Conservation (phyloP, 1,140 invertebrate species). For the Drosophila nikananu region DNA sequence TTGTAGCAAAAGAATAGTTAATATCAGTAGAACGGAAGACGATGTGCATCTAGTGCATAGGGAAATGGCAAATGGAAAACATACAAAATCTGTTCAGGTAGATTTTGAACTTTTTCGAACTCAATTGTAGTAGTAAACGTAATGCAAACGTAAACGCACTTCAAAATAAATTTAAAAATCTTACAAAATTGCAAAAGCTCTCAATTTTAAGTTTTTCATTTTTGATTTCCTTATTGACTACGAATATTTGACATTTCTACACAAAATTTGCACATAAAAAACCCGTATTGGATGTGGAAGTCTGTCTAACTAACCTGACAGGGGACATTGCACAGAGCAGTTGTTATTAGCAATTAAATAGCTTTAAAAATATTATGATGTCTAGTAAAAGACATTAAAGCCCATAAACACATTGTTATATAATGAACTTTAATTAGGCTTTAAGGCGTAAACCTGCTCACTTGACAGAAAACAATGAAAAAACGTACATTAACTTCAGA, state of each 20-base stretch:
- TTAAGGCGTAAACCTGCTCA: background rate
- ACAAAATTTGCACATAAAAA: slow-evolving; percentile 45
- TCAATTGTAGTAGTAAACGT: slow-evolving; percentile 58
- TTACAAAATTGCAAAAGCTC: slow-evolving; percentile 47
- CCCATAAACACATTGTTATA: background rate
- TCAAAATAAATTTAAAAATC: slow-evolving; percentile 50
- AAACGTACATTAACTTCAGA: background rate
- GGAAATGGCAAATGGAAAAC: slow-evolving; percentile 88
- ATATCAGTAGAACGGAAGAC: slow-evolving; percentile 91
- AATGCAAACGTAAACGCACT: slow-evolving; percentile 50
- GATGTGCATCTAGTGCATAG: slow-evolving; percentile 89
- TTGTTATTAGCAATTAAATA: slow-evolving; percentile 9
- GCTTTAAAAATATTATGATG: background rate
- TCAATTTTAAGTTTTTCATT: slow-evolving; percentile 69
- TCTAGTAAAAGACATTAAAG: background rate
- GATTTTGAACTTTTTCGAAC: slow-evolving; percentile 80
- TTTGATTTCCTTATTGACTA: slow-evolving; percentile 62
- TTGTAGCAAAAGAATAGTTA: slow-evolving; percentile 90
- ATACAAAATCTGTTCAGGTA: slow-evolving; percentile 90
- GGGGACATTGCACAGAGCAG: slow-evolving; percentile 13
- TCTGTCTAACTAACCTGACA: slow-evolving; percentile 16
- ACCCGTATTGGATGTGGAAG: slow-evolving; percentile 28
- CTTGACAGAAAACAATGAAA: slow-evolving; percentile 7
- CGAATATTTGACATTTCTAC: slow-evolving; percentile 26
- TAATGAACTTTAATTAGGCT: background rate